These are phyloP conservation scores for Calephelis nemesis DNA, from an alignment of 1,140 invertebrate species.

Conservation along the genomic window DNA sequence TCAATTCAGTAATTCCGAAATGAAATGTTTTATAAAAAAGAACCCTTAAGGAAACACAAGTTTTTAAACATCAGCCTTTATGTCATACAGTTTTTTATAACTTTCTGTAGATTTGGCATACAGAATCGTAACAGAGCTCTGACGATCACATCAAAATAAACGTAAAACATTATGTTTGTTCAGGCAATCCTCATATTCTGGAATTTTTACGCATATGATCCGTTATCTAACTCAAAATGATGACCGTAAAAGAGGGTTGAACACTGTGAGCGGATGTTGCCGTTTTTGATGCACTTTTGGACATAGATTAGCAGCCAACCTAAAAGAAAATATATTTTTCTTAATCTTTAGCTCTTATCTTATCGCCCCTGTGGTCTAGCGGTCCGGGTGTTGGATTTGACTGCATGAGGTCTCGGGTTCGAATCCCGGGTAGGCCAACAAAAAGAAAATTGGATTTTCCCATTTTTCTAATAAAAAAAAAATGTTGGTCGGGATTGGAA, in stretches of 20 bases:
- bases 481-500: too few species aligned
- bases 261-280: constrained; percentile 1
- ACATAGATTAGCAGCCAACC: neutral
- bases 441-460: too few species aligned
- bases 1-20: too few species aligned
- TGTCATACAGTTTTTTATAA: too few species aligned
- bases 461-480: too few species aligned
- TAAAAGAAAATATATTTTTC: neutral
- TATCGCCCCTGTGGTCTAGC: too few species aligned
- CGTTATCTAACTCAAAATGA: constrained; percentile 1
- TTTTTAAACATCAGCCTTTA: too few species aligned
- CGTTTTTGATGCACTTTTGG: neutral
- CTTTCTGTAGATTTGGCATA: neutral
- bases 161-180: constrained; percentile 7
- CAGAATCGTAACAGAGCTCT: neutral
- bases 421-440: too few species aligned
- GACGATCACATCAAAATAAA: neutral
- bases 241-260: constrained; percentile 1
- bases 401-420: too few species aligned
- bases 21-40: too few species aligned
- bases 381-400: too few species aligned
- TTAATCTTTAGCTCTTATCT: neutral
- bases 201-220: constrained; percentile 6
- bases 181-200: neutral
- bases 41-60: too few species aligned